Conservation (phyloP, 2,888 invertebrate species). For the Ectropis crepuscularia region DNA sequence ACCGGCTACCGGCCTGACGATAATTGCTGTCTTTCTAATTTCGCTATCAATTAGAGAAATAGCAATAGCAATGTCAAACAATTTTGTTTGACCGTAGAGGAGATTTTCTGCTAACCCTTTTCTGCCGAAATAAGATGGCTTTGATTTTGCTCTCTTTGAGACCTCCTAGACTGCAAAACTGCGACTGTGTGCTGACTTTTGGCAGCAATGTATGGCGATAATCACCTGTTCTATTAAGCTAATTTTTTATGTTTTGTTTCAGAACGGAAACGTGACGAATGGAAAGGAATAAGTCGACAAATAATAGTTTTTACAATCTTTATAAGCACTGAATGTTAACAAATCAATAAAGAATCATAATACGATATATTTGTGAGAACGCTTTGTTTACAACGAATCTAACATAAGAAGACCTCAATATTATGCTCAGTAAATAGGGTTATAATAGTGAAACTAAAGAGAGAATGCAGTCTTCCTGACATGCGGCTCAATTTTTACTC, state of each 20-base stretch:
- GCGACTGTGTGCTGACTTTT: too few species aligned
- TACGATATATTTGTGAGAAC: conserved; percentile 33
- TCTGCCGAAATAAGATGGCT: too few species aligned
- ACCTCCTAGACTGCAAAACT: too few species aligned
- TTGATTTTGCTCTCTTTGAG: too few species aligned
- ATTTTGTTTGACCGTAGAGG: too few species aligned
- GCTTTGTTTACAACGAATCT: conserved; percentile 55
- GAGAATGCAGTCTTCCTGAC: conserved; percentile 43
- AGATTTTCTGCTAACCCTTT: too few species aligned
- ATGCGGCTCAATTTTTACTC: conserved; percentile 37
- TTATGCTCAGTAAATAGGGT: conserved; percentile 31
- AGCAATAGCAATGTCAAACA: too few species aligned
- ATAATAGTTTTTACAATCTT: neutral
- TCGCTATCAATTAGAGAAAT: too few species aligned
- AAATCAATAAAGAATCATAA: neutral
- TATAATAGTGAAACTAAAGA: conserved; percentile 29
- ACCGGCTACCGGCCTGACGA: too few species aligned
- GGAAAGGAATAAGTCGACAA: conserved; percentile 61
- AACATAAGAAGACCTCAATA: conserved; percentile 1
- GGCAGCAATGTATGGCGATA: too few species aligned
- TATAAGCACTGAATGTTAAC: neutral
- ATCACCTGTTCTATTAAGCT: neutral
- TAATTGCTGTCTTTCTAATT: too few species aligned
- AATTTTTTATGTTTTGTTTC: conserved; percentile 48
- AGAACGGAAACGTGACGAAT: conserved; percentile 73